A percentile compares a stretch with the other conserved stretches of the same genome.
phyloP scores from a whole-genome alignment of 2,797 vertebrate genomes.

The Acrocephalus scirpaceus region DNA sequence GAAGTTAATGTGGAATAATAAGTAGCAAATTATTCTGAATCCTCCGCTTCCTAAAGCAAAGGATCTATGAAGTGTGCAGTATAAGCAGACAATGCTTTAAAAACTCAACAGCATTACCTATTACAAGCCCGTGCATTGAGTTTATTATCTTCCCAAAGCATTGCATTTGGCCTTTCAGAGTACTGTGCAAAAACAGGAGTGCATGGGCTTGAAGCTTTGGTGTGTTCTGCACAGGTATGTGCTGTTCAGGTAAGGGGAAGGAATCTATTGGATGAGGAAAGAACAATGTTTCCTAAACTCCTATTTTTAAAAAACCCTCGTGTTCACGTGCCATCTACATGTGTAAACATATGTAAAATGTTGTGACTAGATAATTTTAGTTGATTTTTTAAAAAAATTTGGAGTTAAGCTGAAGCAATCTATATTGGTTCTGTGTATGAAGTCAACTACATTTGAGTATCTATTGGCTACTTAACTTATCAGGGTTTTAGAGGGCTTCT shows the following conservation, averaged over 20 bases:
- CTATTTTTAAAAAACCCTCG: accelerated
- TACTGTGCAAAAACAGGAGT: not conserved
- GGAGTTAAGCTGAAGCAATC: not conserved
- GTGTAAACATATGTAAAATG: not conserved
- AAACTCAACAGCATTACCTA: not conserved
- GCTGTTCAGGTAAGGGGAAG: not conserved
- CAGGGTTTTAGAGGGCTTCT: not conserved
- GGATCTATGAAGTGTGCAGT: not conserved
- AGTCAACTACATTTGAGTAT: not conserved
- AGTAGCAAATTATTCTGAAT: not conserved
- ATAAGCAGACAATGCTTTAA: not conserved
- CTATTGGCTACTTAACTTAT: not conserved
- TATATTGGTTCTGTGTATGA: not conserved
- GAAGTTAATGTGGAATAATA: not conserved
- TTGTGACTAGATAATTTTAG: not conserved
- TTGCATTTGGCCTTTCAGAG: not conserved
- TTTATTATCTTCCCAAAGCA: not conserved
- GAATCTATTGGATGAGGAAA: not conserved
- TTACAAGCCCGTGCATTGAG: not conserved
- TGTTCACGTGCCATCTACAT: not conserved
- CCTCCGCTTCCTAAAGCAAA: not conserved
- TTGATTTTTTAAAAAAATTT: not conserved
- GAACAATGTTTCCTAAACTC: not conserved
- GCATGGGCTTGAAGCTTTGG: not conserved
- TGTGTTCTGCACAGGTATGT: not conserved